phyloP scores from a whole-genome alignment of 2,113 vertebrate genomes.

The Halcyon senegalensis region DNA sequence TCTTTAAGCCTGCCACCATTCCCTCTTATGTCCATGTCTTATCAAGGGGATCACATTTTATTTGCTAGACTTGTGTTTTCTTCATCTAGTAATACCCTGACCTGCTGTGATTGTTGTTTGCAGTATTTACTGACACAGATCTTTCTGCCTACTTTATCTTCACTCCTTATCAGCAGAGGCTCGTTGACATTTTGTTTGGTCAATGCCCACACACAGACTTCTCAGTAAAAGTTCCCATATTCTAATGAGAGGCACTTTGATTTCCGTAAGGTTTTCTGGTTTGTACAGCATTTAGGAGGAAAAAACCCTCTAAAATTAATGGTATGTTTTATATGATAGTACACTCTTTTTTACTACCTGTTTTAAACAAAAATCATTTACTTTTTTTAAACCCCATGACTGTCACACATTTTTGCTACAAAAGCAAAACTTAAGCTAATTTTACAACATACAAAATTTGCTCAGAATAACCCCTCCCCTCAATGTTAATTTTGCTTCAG shows the following conservation, averaged over 20 bases:
- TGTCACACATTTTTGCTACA: not conserved
- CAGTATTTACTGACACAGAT: not conserved
- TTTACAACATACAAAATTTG: not conserved
- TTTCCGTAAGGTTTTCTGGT: not conserved
- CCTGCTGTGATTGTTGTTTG: not conserved
- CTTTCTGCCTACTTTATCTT: not conserved
- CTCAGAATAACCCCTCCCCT: not conserved
- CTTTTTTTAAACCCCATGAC: not conserved
- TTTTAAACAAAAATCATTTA: not conserved
- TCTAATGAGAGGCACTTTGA: not conserved
- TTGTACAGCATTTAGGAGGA: not conserved
- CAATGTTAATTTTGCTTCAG: not conserved
- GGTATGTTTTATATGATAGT: not conserved
- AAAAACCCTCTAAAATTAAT: not conserved
- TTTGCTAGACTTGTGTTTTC: slow-evolving; percentile 1
- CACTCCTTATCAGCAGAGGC: slow-evolving; percentile 9
- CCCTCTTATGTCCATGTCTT: not conserved
- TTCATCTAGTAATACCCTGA: slow-evolving; percentile 13
- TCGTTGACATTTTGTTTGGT: not conserved
- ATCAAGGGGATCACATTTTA: slow-evolving; percentile 30
- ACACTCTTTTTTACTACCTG: not conserved
- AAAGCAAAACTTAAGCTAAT: not conserved
- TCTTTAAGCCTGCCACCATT: not conserved
- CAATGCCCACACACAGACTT: not conserved
- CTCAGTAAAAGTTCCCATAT: not conserved